phyloP scores from a whole-genome alignment of 2,797 vertebrate species.

The Pelochelys cantorii region DNA sequence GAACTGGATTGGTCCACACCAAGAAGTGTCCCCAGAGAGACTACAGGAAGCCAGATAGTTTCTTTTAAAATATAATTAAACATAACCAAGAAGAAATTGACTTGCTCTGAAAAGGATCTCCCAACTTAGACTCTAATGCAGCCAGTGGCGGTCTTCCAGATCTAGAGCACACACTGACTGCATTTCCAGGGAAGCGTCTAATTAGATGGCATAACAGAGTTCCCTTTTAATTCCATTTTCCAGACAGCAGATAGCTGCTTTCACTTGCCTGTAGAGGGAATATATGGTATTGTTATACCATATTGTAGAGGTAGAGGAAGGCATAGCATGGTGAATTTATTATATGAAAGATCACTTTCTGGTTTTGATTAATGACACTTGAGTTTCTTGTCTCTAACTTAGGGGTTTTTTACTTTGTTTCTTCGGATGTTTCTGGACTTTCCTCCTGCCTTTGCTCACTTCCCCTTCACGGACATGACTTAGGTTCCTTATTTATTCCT shows the following conservation, averaged over 20 bases:
- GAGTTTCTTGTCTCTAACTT: not conserved
- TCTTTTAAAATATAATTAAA: constrained; percentile 67
- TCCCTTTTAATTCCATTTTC: constrained; percentile 10
- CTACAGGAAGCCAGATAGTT: not conserved
- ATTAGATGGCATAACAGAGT: constrained; percentile 55
- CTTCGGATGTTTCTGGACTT: not conserved
- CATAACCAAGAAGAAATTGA: constrained; percentile 48
- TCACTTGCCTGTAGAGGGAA: not conserved
- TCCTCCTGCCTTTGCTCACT: not conserved
- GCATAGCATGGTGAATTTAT: not conserved
- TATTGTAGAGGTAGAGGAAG: not conserved
- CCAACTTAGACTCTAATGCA: constrained; percentile 46
- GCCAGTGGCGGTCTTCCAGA: constrained; percentile 48
- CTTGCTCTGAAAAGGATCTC: constrained; percentile 25
- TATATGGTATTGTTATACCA: not conserved
- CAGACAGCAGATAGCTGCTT: rapidly evolving
- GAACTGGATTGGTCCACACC: not conserved
- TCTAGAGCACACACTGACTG: not conserved
- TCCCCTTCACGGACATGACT: not conserved
- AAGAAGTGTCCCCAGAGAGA: constrained; percentile 35
- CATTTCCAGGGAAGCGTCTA: constrained; percentile 47
- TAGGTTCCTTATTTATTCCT: not conserved
- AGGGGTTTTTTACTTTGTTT: not conserved
- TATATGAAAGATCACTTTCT: not conserved
- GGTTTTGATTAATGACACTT: rapidly evolving